These are phyloP conservation scores for Patella pellucida DNA, from an alignment of 2,888 invertebrate species.

Conservation along the genomic window DNA sequence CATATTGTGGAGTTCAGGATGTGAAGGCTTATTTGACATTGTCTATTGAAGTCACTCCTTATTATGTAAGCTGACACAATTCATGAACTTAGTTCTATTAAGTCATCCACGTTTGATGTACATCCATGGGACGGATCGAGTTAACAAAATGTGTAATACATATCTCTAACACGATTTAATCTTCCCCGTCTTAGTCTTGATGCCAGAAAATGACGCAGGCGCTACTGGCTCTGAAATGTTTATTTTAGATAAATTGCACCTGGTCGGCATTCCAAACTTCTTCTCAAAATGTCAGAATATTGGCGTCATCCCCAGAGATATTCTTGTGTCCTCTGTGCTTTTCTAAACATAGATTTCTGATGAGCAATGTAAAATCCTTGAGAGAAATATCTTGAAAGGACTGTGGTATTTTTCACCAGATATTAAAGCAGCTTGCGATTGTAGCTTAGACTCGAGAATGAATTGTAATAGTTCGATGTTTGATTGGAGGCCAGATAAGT, in stretches of 20 bases:
- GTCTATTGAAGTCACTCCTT: too few relatives aligned
- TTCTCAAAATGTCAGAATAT: constrained; percentile 7
- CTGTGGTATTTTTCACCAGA: constrained; percentile 7
- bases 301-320: background rate
- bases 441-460: background rate
- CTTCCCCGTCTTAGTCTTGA: too few relatives aligned
- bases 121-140: too few relatives aligned
- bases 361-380: background rate
- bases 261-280: constrained; percentile 7
- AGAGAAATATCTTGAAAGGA: constrained; percentile 1
- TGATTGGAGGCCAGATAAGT: constrained; percentile 9
- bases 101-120: too few relatives aligned
- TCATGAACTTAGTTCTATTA: too few relatives aligned
- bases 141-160: too few relatives aligned
- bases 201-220: too few relatives aligned
- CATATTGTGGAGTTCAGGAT: too few relatives aligned
- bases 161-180: too few relatives aligned
- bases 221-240: background rate
- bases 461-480: background rate
- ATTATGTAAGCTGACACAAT: too few relatives aligned
- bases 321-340: constrained; percentile 2
- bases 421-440: background rate
- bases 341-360: background rate
- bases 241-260: constrained; percentile 10
- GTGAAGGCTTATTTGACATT: too few relatives aligned